A percentile compares a stretch with the other conserved stretches of the same genome.
phyloP scores from a whole-genome alignment of 2,113 vertebrate species.

The Physeter macrocephalus region DNA sequence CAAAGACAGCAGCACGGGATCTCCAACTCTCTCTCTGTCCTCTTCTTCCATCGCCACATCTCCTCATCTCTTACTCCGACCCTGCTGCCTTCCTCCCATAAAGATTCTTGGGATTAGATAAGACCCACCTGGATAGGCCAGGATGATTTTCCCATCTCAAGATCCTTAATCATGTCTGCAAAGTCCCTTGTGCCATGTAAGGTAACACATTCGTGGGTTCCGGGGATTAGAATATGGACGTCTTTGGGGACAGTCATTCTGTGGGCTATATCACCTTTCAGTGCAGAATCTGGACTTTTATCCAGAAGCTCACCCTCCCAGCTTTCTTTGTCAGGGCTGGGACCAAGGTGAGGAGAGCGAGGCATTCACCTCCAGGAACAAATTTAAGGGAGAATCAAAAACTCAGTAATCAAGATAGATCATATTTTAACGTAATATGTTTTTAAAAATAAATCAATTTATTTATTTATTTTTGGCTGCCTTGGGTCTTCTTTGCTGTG shows the following conservation, averaged over 20 bases:
- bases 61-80: not conserved
- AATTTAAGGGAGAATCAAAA: not conserved
- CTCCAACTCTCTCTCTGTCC: not conserved
- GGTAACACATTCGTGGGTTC: not conserved
- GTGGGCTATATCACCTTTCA: rapidly evolving
- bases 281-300: not conserved
- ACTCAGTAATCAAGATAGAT: not conserved
- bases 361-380: too few species aligned
- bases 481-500: too few species aligned
- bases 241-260: not conserved
- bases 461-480: too few species aligned
- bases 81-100: not conserved
- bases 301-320: not conserved
- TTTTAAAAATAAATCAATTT: too few species aligned
- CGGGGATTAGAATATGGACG: too few species aligned
- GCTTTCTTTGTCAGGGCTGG: not conserved
- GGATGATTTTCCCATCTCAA: not conserved
- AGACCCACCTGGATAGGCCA: not conserved
- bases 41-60: too few species aligned
- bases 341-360: too few species aligned
- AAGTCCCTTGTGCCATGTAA: not conserved
- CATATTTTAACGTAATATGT: not conserved
- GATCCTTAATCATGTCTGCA: not conserved
- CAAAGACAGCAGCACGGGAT: not conserved
- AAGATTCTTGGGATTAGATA: too few species aligned